Base-by-base conservation (phyloP, 64 coral and sea anemone species). In the Acropora tenuis region DNA sequence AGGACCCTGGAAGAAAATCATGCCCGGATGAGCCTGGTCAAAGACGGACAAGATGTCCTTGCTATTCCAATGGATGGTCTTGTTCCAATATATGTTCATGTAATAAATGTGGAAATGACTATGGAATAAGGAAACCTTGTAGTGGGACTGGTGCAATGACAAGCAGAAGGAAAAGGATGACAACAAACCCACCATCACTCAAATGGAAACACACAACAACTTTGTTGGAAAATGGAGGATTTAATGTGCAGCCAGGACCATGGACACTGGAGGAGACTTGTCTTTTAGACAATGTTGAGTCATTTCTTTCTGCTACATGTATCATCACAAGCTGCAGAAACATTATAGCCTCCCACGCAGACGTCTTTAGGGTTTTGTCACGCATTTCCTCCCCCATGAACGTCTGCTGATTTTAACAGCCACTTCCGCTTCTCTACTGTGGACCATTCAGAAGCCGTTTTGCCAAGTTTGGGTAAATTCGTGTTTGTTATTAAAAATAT, bases 11-110 rank as follows among this genome's bases (percentile, higher is more conserved):
- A 50, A 86, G 17, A 47, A n/a, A 50, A 8, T 73, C 46, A 12
- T 88, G 87, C 20, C 4, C 48, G 19, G 73, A 88, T 65, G 52
- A 53, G 13, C 5, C 50, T 77, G 73, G 73, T 17, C 2, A 63
- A 50, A 88, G 87, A 16, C 47, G 73, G 49, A 88, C 87, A 61
- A 88, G 77, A 77, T 88, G 87, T 78, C 73, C 73, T 8, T 88
- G 87, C 41, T 88, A 78, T 66, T 41, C 48, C 18, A 73, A 77
- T 2, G 74, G 74, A 13, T 3, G 77, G 50, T 30, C 73, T 15
- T 88, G 87, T 88, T 16, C 20, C 53, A 47, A 11, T 57, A 47
- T 41, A 10, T 88, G 87, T 55, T 76, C 87, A 17, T 88, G 87
- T 58, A 15, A 77, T 76, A n/a, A n/a, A 58, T 89, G 87, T 43